phyloP scores from a whole-genome alignment of 2,888 invertebrate genomes.

The Spisula solida region DNA sequence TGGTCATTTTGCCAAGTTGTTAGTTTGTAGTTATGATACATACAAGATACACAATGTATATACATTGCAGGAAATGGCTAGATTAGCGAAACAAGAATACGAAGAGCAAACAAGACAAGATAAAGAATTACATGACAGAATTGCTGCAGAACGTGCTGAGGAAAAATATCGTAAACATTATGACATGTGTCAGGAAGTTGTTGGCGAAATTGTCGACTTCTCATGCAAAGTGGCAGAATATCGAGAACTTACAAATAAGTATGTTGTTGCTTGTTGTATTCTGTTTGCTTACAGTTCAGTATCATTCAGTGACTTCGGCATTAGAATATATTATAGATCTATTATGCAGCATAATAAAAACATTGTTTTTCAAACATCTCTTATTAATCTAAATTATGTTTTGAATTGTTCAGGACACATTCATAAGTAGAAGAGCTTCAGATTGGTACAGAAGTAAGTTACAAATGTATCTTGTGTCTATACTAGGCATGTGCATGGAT shows the following conservation, averaged over 20 bases:
- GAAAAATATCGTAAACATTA: constrained; percentile 85
- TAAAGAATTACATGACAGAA: constrained; percentile 85
- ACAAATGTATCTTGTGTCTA: too few species aligned
- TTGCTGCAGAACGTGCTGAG: constrained; percentile 85
- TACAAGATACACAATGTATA: neutral
- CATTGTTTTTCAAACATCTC: too few species aligned
- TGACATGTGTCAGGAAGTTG: constrained; percentile 82
- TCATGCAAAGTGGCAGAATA: constrained; percentile 86
- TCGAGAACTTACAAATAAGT: constrained; percentile 87
- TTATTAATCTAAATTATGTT: too few species aligned
- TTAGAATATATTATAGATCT: too few species aligned
- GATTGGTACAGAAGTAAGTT: too few species aligned
- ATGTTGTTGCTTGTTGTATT: constrained; percentile 53
- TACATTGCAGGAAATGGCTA: constrained; percentile 83
- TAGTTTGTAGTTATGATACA: neutral
- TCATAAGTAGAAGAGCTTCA: too few species aligned
- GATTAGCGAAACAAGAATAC: constrained; percentile 85
- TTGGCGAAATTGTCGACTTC: constrained; percentile 85
- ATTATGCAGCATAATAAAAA: too few species aligned
- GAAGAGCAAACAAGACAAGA: constrained; percentile 85
- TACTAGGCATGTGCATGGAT: too few species aligned
- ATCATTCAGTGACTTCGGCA: neutral
- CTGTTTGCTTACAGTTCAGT: neutral
- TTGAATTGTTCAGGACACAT: too few species aligned
- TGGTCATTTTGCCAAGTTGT: too few species aligned